These are phyloP conservation scores for Cephus nigrinus DNA, from an alignment of 2,888 invertebrate genomes.

Conservation along the genomic window DNA sequence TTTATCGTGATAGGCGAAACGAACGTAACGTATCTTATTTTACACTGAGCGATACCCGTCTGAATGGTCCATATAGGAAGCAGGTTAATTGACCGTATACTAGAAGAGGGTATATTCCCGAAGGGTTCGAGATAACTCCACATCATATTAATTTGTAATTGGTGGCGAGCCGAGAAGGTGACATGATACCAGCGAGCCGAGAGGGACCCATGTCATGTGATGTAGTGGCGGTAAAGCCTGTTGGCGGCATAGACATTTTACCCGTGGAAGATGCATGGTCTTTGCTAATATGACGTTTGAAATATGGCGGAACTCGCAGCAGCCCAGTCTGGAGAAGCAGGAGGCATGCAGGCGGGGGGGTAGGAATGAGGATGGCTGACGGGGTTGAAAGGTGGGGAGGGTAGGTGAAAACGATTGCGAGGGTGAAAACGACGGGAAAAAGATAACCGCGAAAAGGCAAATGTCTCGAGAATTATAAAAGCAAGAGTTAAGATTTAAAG, in stretches of 20 bases:
- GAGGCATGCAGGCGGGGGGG: neutral
- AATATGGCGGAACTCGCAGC: slow-evolving; percentile 50
- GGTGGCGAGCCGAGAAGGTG: slow-evolving; percentile 47
- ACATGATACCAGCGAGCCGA: slow-evolving; percentile 45
- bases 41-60: neutral
- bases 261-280: slow-evolving; percentile 57
- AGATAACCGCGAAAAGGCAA: slow-evolving; percentile 4
- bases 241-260: slow-evolving; percentile 55
- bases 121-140: slow-evolving; percentile 42
- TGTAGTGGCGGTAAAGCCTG: slow-evolving; percentile 50
- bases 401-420: neutral
- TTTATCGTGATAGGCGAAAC: neutral
- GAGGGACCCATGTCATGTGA: slow-evolving; percentile 46
- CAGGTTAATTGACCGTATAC: slow-evolving; percentile 50
- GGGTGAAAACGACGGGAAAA: neutral
- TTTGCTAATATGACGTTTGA: slow-evolving; percentile 60
- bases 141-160: slow-evolving; percentile 56
- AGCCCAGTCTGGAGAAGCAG: slow-evolving; percentile 17
- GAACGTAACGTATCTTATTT: neutral
- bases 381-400: neutral
- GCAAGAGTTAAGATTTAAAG: neutral
- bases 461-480: slow-evolving; percentile 24
- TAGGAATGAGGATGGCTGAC: neutral
- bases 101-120: slow-evolving; percentile 40
- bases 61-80: slow-evolving; percentile 26